Conservation (phyloP, 2,888 invertebrate genomes). For the Epirrhoe alternata region DNA sequence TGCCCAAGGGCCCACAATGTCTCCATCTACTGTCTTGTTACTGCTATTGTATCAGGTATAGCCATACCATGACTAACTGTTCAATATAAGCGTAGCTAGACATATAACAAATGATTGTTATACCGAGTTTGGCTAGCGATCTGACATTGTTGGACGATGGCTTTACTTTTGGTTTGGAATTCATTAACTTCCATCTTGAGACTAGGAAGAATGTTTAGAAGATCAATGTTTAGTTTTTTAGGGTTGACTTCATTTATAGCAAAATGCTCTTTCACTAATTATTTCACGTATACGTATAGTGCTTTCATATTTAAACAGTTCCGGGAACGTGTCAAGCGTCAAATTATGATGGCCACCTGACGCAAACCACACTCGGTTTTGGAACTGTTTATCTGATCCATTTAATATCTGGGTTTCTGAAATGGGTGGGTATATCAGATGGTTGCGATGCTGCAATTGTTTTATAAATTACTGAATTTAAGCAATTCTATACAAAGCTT, state of each 20-base stretch:
- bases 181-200: background rate
- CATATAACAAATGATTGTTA: background rate
- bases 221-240: too few species aligned
- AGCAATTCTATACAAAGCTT: constrained; percentile 12
- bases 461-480: constrained; percentile 9
- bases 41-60: constrained; percentile 5
- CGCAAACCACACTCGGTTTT: constrained; percentile 31
- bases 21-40: constrained; percentile 1
- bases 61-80: too few species aligned
- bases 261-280: too few species aligned
- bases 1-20: constrained; percentile 27
- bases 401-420: constrained; percentile 43
- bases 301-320: background rate
- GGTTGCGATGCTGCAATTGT: constrained; percentile 29
- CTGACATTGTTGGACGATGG: background rate
- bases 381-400: constrained; percentile 50
- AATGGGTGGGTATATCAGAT: constrained; percentile 30
- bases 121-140: background rate
- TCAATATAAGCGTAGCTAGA: too few species aligned
- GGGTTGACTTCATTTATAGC: too few species aligned
- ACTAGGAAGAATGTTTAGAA: too few species aligned
- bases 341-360: constrained; percentile 33
- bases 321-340: constrained; percentile 20
- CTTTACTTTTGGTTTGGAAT: background rate
- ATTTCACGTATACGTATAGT: background rate